Evolutionary conservation across 1,140 invertebrate species (phyloP), one percentile per base, ranked within the genome.

Genomic region (Tribolium castaneum): DNA sequence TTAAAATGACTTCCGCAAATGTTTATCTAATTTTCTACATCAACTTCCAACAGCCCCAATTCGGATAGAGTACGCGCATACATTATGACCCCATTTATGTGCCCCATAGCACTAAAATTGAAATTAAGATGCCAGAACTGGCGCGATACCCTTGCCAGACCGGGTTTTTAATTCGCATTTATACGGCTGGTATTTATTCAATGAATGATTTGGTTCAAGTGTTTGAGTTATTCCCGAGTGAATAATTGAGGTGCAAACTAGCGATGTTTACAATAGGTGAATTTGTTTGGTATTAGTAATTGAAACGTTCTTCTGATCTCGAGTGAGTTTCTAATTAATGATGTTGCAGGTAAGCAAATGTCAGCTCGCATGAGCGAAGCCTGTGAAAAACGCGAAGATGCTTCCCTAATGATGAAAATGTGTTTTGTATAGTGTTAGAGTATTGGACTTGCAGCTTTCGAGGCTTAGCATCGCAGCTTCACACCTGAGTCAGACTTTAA

Each of bases 401-500:
- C 6, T 66, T 66, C 59, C 59, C 35, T 66, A 66, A 66, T 66
- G 59, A 34, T 66, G 12, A 35, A 35, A 30, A 66, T 35, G 9
- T 35, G 30, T 35, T 66, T 66, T 35, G 59, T 30, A n/a, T 4
- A 9, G 30, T 66, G 5, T 30, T 73, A 73, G 45, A 73, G 45
- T 73, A 73, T 73, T 73, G 71, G 49, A 73, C 71, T 14, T 73
- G 49, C 14, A 73, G 71, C 45, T 73, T 73, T 73, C 16, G 71
- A 56, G 45, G 71, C 71, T 73, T 73, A 52, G 49, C 51, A 73
- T 52, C 49, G 71, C 49, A 56, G 14, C 71, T 73, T 73, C 71
- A 56, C 71, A 73, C 71, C 71, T 73, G 71, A 51, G 71, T 25
- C 71, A 49, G 49, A 52, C 71, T 73, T 73, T 73, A 73, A 39